Percentiles rank a stretch among this genome's conserved stretches.
Evolutionary conservation across 2,113 vertebrate species (phyloP).

Genomic region (Tupaia tana): DNA sequence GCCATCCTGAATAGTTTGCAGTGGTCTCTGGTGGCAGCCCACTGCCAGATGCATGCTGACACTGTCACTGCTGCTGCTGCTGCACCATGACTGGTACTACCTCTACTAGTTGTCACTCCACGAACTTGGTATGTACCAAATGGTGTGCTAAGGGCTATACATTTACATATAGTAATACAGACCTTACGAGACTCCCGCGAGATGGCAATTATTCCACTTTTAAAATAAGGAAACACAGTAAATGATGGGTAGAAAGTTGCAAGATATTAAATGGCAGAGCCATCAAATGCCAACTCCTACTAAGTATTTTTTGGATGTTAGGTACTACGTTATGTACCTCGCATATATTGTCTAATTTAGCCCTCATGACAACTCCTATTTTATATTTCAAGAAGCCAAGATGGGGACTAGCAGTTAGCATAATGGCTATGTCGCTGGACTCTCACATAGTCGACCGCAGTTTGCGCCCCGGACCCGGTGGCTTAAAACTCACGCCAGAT

Average conservation of each 20-base stretch:
- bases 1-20: background rate
- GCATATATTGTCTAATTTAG: background rate
- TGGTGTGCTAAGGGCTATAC: background rate
- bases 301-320: background rate
- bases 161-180: background rate
- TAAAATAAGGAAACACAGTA: slow-evolving; percentile 31
- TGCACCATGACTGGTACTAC: background rate
- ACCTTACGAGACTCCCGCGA: slow-evolving; percentile 3
- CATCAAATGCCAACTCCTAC: background rate
- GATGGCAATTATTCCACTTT: slow-evolving; percentile 31
- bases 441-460: too few species aligned
- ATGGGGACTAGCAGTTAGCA: too few species aligned
- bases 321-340: background rate
- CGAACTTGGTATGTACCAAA: background rate
- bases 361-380: background rate
- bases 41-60: background rate
- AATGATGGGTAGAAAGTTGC: background rate
- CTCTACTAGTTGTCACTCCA: background rate
- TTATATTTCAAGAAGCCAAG: slow-evolving; percentile 37
- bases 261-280: background rate
- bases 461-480: too few species aligned
- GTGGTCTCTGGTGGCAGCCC: background rate
- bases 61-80: background rate
- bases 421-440: too few species aligned
- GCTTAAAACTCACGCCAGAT: too few species aligned